These are phyloP conservation scores for Limenitis arthemis DNA, from an alignment of 2,888 invertebrate species.

Conservation along the genomic window DNA sequence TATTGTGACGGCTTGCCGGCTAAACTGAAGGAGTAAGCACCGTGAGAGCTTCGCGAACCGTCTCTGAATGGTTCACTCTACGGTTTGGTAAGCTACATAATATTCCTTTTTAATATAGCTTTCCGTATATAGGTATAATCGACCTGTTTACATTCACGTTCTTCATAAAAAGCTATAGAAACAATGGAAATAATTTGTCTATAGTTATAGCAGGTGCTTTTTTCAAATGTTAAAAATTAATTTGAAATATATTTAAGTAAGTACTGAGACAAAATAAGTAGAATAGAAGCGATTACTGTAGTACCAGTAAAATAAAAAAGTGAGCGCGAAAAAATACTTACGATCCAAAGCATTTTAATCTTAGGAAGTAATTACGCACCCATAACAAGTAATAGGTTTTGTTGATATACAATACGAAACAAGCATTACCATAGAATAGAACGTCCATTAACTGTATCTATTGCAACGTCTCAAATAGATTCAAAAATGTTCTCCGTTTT, in stretches of 20 bases:
- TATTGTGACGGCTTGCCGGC: constrained; percentile 56
- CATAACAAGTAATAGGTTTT: constrained; percentile 1
- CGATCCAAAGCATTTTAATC: too few relatives aligned
- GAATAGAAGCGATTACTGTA: too few relatives aligned
- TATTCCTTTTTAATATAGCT: not conserved
- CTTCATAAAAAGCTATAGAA: not conserved
- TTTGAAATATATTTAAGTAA: too few relatives aligned
- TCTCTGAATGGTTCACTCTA: constrained; percentile 40
- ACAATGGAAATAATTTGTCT: too few relatives aligned
- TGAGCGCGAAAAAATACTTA: too few relatives aligned
- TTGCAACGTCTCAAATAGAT: constrained; percentile 46
- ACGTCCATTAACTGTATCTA: constrained; percentile 50
- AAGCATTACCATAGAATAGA: constrained; percentile 46
- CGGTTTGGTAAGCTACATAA: constrained; percentile 16
- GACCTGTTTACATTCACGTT: not conserved
- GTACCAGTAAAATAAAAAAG: too few relatives aligned
- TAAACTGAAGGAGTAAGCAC: constrained; percentile 60
- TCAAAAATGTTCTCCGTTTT: constrained; percentile 23
- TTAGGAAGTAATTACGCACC: not conserved
- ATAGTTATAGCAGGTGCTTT: too few relatives aligned
- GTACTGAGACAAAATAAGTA: too few relatives aligned
- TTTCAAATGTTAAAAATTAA: too few relatives aligned
- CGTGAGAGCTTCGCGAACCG: constrained; percentile 66
- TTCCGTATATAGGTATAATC: too few relatives aligned
- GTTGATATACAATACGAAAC: constrained; percentile 4